Evolutionary conservation across 2,888 invertebrate species (phyloP), one percentile per base, ranked within the genome.

Genomic region (Escarpia spicata): DNA sequence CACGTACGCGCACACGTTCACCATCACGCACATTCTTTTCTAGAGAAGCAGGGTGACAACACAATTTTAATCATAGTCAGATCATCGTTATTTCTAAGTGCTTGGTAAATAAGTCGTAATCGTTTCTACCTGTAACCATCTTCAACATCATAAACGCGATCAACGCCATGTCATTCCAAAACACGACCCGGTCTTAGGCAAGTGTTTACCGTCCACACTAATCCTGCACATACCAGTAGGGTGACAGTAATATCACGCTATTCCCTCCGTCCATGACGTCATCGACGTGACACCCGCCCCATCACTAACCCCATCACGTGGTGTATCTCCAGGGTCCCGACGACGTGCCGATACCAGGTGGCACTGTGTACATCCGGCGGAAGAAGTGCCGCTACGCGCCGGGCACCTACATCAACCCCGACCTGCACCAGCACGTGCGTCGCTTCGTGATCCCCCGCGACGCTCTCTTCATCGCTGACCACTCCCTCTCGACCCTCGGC

Each of bases 261-360:
- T 26, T n/a, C 75, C 75, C 19, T 75, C 26, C 75, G n/a, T n/a
- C 26, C n/a, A 26, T 26, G 75, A 75, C 19, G 75, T 6, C 75
- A 26, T 75, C 75, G 19, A n/a, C 75, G 26, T 75, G 19, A 26
- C 75, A 26, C 9, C 52, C 52, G 10, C 52, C 52, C 52, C 52
- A 52, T 37, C 37, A 75, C 75, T 75, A 26, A 75, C 19, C 75
- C 75, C 75, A 26, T 6, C 75, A n/a, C 75, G 26, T n/a, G 75
- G 26, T n/a, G 75, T 75, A 6, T 75, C 75, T 92, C 15, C 90
- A 95, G 95, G 94, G 93, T 43, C 94, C 95, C 0, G 94, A 95
- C 15, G 95, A 94, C 91, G 95, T 96, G 8, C 96, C 96, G 31
- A 94, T 96, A 43, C 95, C 96, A 3, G 96, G 96, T 3, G 96